Conservation (phyloP, 2,888 invertebrate genomes). For the Cephonodes hylas region DNA sequence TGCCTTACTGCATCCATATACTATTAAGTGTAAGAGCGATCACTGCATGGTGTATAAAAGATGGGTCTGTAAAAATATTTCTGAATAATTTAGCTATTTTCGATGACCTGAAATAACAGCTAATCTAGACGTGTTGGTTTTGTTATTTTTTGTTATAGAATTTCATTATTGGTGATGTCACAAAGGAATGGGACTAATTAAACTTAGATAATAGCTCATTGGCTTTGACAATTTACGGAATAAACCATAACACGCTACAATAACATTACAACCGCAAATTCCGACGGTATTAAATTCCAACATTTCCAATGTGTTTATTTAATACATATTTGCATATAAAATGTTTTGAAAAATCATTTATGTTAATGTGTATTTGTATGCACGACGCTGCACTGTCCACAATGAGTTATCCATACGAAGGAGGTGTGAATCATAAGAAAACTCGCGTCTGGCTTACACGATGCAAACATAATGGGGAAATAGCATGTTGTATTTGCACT, state of each 20-base stretch:
- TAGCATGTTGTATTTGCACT: background rate
- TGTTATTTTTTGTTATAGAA: no score
- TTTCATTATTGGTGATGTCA: no score
- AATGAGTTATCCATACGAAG: constrained; percentile 3
- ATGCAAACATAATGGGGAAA: background rate
- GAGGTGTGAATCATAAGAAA: constrained; percentile 8
- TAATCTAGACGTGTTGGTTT: no score
- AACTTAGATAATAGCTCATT: background rate
- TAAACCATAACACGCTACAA: background rate
- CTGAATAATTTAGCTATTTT: no score
- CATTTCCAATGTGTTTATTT: background rate
- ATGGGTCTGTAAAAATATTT: no score
- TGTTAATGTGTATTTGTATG: background rate
- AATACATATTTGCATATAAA: constrained; percentile 3
- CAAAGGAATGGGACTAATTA: no score
- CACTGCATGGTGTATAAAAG: no score
- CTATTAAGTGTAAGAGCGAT: no score
- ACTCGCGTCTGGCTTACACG: constrained; percentile 4
- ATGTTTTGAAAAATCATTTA: constrained; percentile 6
- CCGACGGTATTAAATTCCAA: background rate
- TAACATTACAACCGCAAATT: background rate
- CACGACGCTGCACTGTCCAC: background rate
- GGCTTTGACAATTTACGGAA: background rate
- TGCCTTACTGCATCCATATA: no score
- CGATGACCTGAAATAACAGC: no score